Base-by-base conservation (phyloP, 2,888 invertebrate genomes). In the Clivina fossor region DNA sequence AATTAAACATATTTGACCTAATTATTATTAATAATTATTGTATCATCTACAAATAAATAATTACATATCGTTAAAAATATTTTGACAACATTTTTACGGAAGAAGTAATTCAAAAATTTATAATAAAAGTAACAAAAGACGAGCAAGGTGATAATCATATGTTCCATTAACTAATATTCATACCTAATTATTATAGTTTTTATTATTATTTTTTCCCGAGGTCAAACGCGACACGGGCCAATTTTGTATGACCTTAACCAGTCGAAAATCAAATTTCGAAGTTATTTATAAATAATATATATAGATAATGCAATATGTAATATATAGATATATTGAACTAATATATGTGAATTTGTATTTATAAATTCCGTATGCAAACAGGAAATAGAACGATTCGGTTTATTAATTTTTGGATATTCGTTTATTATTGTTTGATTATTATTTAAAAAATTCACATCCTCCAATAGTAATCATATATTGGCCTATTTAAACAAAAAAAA, bases 321-420 rank as follows among this genome's bases (percentile, higher is more conserved):
- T 24, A 24, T n/a, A n/a, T n/a, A n/a, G n/a, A n/a, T n/a, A n/a
- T n/a, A 24, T 24, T 24, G 26, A 24, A 24, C 9, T 24, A 18
- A 18, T 15, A 16, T 38, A 19, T 38, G 8, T 38, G 38, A 11
- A 32, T 47, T n/a, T n/a, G n/a, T n/a, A n/a, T n/a, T n/a, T n/a
- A n/a, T n/a, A n/a, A n/a, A n/a, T n/a, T n/a, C n/a, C n/a, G n/a
- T n/a, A n/a, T n/a, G n/a, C n/a, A n/a, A n/a, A n/a, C n/a, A n/a
- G 53, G 53, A 53, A 35, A 44, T 33, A 11, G 13, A 53, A 43
- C 40, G 53, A 44, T 44, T 44, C 53, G 53, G 44, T 53, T 53
- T 53, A 53, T 53, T 53, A 53, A 53, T 53, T 53, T 53, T 53
- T 44, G 44, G 53, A 53, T 44, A 44, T 53, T 53, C 32, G 35